Conservation (phyloP, 2,797 vertebrate species). For the Leucoraja ocellata region DNA sequence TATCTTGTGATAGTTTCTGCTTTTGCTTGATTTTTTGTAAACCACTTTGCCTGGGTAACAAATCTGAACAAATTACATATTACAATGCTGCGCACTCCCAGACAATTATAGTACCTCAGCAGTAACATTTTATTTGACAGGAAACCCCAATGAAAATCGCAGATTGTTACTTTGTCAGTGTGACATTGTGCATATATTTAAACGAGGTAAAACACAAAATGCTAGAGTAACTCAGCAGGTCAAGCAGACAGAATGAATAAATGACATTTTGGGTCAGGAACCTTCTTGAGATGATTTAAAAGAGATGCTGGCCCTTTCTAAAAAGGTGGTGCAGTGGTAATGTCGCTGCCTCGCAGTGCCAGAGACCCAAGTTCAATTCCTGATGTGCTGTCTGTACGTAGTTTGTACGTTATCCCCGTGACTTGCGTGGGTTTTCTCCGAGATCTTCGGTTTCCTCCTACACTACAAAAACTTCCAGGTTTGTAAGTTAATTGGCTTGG, state of each 20-base stretch:
- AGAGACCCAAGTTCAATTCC: too few species aligned
- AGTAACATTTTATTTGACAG: background rate
- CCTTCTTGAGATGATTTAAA: background rate
- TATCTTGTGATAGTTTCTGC: background rate
- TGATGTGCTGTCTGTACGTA: too few species aligned
- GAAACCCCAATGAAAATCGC: background rate
- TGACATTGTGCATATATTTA: background rate
- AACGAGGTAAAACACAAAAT: background rate
- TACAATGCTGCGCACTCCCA: background rate
- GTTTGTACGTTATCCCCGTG: too few species aligned
- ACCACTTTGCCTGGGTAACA: background rate
- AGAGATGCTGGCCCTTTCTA: background rate
- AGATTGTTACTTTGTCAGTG: background rate
- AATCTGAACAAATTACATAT: background rate
- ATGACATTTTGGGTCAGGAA: too few species aligned
- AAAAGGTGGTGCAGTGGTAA: too few species aligned
- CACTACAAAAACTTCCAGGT: too few species aligned
- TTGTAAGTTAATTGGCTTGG: too few species aligned
- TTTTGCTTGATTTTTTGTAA: background rate
- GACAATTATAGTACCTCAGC: background rate
- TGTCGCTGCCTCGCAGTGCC: too few species aligned
- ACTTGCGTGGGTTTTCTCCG: too few species aligned
- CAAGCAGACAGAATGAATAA: too few species aligned
- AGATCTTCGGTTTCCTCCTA: too few species aligned
- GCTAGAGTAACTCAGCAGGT: too few species aligned